Conservation (phyloP, 2,113 vertebrate species). For the Empidonax traillii region DNA sequence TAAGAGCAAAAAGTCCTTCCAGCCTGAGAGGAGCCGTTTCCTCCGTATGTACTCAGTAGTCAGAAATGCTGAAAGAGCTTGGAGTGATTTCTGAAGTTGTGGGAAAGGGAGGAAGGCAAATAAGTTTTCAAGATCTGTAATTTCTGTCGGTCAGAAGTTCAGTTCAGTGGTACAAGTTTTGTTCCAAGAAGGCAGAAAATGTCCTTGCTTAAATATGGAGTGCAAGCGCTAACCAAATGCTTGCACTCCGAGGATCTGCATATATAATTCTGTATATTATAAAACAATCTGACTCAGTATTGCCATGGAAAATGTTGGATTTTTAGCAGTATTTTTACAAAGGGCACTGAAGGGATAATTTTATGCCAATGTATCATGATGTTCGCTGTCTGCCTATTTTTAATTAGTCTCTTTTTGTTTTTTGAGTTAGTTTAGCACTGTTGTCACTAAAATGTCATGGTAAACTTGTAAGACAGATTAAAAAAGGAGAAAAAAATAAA, state of each 20-base stretch:
- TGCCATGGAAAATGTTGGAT: conserved; percentile 18
- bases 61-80: background rate
- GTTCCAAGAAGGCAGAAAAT: background rate
- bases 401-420: conserved; percentile 63
- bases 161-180: background rate
- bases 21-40: background rate
- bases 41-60: background rate
- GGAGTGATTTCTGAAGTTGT: background rate
- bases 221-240: background rate
- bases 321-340: conserved; percentile 52
- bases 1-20: background rate
- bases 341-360: conserved; percentile 39
- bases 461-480: conserved; percentile 66
- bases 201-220: background rate
- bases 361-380: conserved; percentile 60
- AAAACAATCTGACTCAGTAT: conserved; percentile 52
- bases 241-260: background rate
- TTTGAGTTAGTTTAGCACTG: conserved; percentile 46
- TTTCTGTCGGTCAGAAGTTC: background rate
- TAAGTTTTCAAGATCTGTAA: background rate
- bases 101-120: background rate
- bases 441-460: conserved; percentile 70
- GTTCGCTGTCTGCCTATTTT: conserved; percentile 33
- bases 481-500: conserved; percentile 58
- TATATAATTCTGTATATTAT: background rate